phyloP scores from a whole-genome alignment of 2,113 vertebrate genomes.

The Clarias gariepinus region DNA sequence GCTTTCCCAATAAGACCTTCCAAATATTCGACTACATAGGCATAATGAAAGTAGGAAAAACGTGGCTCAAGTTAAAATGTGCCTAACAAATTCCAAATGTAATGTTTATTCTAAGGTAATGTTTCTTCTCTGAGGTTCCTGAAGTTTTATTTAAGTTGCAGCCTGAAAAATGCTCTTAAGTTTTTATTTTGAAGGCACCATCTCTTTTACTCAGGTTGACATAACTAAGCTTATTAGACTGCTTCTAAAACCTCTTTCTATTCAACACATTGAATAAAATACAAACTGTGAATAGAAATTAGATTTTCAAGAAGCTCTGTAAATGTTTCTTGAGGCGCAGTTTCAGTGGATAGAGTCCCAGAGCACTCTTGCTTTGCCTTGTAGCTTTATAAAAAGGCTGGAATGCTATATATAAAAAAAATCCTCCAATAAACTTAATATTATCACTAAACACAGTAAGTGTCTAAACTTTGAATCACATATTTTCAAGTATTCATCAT shows the following conservation, averaged over 20 bases:
- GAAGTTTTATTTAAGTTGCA: not conserved
- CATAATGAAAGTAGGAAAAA: not conserved
- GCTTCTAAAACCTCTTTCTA: not conserved
- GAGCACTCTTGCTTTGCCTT: not conserved
- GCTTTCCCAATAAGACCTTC: not conserved
- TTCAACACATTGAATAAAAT: conserved; percentile 5
- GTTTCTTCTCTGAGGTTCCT: not conserved
- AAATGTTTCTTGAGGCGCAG: not conserved
- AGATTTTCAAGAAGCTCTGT: not conserved
- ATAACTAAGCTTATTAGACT: not conserved
- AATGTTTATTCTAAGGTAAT: too few relatives aligned
- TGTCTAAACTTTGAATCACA: not conserved
- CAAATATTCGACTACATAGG: not conserved
- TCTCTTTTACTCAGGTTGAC: not conserved
- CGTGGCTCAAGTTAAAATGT: not conserved
- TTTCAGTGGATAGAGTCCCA: not conserved
- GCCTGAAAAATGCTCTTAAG: not conserved
- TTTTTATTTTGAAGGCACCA: too few relatives aligned
- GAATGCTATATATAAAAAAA: not conserved
- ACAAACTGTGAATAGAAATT: not conserved
- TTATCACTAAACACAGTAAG: not conserved
- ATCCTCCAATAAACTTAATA: not conserved
- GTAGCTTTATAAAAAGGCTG: not conserved
- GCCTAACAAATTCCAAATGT: not conserved
- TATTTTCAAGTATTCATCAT: not conserved